phyloP scores from a whole-genome alignment of 2,797 vertebrate species.

The Tragelaphus eurycerus region DNA sequence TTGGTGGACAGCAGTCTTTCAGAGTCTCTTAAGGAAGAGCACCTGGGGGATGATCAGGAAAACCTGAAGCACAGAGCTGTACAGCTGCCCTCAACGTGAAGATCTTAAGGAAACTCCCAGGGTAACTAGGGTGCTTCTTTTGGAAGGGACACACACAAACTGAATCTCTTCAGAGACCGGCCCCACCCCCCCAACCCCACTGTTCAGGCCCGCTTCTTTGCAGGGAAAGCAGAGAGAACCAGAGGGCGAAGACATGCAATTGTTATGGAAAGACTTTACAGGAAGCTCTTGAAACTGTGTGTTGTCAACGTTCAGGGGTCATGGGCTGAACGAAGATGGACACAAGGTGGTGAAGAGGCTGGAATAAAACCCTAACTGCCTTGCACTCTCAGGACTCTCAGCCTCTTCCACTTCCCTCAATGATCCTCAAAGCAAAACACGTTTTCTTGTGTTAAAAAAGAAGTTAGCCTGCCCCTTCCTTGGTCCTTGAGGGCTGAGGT shows the following conservation, averaged over 20 bases:
- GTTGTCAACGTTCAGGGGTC: not conserved
- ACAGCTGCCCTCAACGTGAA: rapidly evolving
- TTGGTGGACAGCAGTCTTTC: not conserved
- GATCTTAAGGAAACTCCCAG: not conserved
- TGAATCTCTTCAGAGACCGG: not conserved
- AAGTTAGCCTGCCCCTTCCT: not conserved
- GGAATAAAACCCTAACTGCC: rapidly evolving
- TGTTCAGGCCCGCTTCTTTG: rapidly evolving
- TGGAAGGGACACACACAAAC: not conserved
- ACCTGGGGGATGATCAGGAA: not conserved
- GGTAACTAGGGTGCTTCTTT: not conserved
- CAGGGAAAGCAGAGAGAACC: rapidly evolving
- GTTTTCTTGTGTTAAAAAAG: not conserved
- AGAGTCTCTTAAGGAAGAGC: not conserved
- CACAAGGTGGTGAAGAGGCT: not conserved
- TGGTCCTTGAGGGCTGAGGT: not conserved
- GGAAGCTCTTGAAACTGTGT: no score
- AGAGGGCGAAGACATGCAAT: not conserved
- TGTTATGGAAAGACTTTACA: not conserved
- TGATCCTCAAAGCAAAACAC: no score
- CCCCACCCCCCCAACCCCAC: not conserved
- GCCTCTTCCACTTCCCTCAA: not conserved
- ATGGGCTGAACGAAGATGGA: not conserved
- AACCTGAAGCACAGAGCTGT: no score
- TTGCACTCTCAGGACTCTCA: not conserved